phyloP scores from a whole-genome alignment of 2,113 vertebrate species.

The Hylia prasina region DNA sequence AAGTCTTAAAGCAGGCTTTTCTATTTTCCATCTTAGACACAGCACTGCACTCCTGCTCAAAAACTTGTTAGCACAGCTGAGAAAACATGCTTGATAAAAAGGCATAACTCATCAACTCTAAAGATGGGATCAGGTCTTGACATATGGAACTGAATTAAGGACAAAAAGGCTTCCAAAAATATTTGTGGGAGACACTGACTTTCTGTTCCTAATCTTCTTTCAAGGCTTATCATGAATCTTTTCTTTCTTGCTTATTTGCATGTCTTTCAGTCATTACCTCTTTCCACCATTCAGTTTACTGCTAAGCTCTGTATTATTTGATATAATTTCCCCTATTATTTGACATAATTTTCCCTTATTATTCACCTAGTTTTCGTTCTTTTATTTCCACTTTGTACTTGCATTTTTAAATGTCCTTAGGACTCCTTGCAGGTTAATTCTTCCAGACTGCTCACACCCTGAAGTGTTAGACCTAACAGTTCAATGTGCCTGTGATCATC shows the following conservation, averaged over 20 bases:
- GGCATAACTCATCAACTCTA: background rate
- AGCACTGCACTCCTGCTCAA: background rate
- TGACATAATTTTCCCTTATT: background rate
- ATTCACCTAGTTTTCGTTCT: background rate
- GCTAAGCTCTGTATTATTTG: background rate
- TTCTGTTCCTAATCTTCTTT: background rate
- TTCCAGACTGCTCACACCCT: background rate
- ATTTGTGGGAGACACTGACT: background rate
- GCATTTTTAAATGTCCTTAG: background rate
- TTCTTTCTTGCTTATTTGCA: background rate
- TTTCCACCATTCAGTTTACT: background rate
- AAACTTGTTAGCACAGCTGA: conserved; percentile 13
- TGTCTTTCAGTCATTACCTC: background rate
- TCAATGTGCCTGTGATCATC: background rate
- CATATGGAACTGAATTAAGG: background rate
- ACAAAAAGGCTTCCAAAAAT: conserved; percentile 10
- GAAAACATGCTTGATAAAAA: conserved; percentile 12
- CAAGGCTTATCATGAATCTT: background rate
- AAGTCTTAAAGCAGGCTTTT: background rate
- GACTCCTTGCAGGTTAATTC: background rate
- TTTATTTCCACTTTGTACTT: background rate
- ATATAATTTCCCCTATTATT: background rate
- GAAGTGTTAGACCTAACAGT: background rate
- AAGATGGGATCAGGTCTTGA: background rate
- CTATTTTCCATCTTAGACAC: background rate